Conservation (phyloP, 1,140 invertebrate species). For the Doryteuthis pealeii region DNA sequence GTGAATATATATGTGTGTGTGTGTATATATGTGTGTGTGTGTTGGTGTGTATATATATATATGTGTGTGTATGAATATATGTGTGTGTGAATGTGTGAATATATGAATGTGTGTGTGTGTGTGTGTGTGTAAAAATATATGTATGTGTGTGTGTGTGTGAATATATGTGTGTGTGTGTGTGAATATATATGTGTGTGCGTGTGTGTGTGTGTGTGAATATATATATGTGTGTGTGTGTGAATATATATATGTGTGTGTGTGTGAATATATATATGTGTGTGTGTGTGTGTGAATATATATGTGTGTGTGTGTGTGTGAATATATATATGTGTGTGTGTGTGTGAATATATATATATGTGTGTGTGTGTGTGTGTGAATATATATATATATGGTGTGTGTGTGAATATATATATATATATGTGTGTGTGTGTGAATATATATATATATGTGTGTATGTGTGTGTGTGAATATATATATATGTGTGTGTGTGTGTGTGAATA, state of each 20-base stretch:
- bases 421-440: accelerated
- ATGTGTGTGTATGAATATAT: too few species aligned
- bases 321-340: background rate
- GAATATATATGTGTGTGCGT: background rate
- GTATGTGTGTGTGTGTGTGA: background rate
- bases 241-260: background rate
- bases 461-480: background rate
- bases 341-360: background rate
- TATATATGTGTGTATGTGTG: background rate
- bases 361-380: background rate
- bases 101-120: too few species aligned
- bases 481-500: background rate
- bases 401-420: background rate
- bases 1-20: too few species aligned
- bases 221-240: background rate
- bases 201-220: background rate
- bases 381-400: too few species aligned
- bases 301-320: background rate
- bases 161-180: background rate
- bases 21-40: too few species aligned
- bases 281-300: background rate
- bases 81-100: too few species aligned
- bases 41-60: too few species aligned
- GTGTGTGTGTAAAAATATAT: too few species aligned
- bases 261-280: background rate